phyloP scores from a whole-genome alignment of 2,797 vertebrate species.

The Gambelia wislizenii region DNA sequence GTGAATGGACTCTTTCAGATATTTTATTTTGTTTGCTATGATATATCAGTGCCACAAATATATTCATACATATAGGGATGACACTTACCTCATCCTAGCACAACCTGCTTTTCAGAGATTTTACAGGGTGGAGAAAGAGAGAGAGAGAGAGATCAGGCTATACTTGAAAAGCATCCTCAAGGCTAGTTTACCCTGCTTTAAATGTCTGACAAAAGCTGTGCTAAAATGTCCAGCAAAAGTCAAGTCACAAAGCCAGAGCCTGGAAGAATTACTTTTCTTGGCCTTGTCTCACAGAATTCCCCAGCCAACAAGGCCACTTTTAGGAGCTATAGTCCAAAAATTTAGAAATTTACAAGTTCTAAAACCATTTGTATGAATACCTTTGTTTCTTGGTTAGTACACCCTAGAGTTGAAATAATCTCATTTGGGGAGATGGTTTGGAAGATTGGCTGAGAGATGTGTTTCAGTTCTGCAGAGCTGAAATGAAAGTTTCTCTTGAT shows the following conservation, averaged over 20 bases:
- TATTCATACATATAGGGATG: neutral
- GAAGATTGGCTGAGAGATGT: neutral
- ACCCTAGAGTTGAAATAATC: neutral
- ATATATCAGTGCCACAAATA: neutral
- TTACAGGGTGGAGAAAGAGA: neutral
- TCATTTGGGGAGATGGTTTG: too few relatives aligned
- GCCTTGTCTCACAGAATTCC: neutral
- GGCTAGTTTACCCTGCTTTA: neutral
- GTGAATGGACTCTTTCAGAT: neutral
- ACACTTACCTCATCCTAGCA: neutral
- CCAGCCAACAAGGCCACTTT: neutral
- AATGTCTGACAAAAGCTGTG: neutral
- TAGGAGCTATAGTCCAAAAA: neutral
- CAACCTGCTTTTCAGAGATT: slow-evolving; percentile 8
- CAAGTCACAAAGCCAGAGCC: neutral
- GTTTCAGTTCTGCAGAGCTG: neutral
- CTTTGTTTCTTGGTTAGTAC: neutral
- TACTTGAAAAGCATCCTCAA: neutral
- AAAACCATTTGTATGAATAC: neutral
- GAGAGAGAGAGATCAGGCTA: neutral
- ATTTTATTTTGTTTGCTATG: neutral
- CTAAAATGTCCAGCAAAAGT: neutral
- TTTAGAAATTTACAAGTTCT: neutral
- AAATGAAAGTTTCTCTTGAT: neutral
- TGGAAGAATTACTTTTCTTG: neutral